These are phyloP conservation scores for Allacma fusca DNA, from an alignment of 2,888 invertebrate species.

Conservation along the genomic window DNA sequence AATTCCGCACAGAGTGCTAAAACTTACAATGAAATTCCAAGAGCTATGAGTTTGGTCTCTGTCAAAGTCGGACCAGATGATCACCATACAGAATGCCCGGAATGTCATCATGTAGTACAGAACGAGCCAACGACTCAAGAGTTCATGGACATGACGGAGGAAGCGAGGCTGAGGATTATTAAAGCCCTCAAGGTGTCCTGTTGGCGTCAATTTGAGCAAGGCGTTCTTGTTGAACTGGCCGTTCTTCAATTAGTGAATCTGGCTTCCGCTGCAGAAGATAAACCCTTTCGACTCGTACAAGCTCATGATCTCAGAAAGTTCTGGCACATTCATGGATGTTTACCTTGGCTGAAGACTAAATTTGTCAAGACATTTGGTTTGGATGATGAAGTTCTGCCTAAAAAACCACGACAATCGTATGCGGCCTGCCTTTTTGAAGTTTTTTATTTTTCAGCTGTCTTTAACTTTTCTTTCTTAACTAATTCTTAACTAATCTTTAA, in stretches of 20 bases:
- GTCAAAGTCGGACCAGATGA: neutral
- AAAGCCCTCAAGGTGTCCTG: conserved; percentile 73
- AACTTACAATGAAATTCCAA: neutral
- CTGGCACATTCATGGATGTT: conserved; percentile 51
- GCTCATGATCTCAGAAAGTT: conserved; percentile 50
- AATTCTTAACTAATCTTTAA: too few relatives aligned
- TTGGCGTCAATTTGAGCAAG: conserved; percentile 73
- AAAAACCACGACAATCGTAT: too few relatives aligned
- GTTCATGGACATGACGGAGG: conserved; percentile 69
- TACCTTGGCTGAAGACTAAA: conserved; percentile 38
- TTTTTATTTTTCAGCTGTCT: too few relatives aligned
- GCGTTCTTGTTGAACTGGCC: conserved; percentile 71
- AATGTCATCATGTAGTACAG: conserved; percentile 64
- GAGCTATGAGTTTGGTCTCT: conserved; percentile 5
- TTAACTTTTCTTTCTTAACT: too few relatives aligned
- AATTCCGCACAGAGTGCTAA: neutral
- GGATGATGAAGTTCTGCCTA: conserved; percentile 39
- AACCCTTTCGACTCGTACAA: conserved; percentile 57
- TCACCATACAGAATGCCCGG: neutral
- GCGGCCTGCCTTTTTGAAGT: too few relatives aligned
- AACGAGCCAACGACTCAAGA: conserved; percentile 70
- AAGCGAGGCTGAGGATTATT: conserved; percentile 70
- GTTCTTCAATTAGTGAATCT: conserved; percentile 69
- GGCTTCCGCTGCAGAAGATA: conserved; percentile 68
- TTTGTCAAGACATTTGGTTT: conserved; percentile 35